These are phyloP conservation scores for Nansenia antarctica DNA, from an alignment of 2,113 vertebrate species.

Conservation along the genomic window DNA sequence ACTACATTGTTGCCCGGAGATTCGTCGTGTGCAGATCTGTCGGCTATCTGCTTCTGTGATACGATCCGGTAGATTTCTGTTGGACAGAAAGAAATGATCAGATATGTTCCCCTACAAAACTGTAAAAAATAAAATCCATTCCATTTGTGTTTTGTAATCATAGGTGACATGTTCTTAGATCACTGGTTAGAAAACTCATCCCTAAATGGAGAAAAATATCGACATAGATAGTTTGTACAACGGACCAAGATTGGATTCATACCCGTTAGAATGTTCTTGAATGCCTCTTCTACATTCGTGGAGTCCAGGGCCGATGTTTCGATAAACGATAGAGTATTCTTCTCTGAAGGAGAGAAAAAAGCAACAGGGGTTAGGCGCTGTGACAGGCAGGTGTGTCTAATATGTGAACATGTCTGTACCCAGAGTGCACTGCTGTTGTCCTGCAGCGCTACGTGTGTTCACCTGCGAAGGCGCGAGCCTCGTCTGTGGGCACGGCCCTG, in stretches of 20 bases:
- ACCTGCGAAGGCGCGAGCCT: constrained; percentile 90
- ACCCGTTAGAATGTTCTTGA: constrained; percentile 99
- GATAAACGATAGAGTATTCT: constrained; percentile 96
- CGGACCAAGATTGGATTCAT: too few relatives aligned
- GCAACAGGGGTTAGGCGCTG: fast-evolving
- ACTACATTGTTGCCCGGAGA: constrained; percentile 98
- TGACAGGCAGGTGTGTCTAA: fast-evolving
- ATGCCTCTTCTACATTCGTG: constrained; percentile 96
- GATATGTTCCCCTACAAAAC: not conserved
- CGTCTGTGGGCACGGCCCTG: constrained; percentile 88
- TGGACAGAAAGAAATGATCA: constrained; percentile 9
- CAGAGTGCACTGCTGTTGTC: not conserved
- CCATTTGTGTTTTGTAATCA: constrained; percentile 64
- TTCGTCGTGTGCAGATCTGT: constrained; percentile 91
- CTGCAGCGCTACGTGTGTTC: not conserved
- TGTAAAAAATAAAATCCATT: not conserved
- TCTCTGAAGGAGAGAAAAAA: constrained; percentile 79
- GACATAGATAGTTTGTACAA: too few relatives aligned
- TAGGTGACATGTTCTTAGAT: constrained; percentile 50
- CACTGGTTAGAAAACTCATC: too few relatives aligned
- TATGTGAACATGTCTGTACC: not conserved
- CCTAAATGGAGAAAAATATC: too few relatives aligned
- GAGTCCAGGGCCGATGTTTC: constrained; percentile 97
- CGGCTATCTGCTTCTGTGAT: constrained; percentile 96
- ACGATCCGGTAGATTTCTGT: constrained; percentile 97